These are phyloP conservation scores for Ctenoplectra terminalis DNA, from an alignment of 1,140 invertebrate species.

Conservation along the genomic window DNA sequence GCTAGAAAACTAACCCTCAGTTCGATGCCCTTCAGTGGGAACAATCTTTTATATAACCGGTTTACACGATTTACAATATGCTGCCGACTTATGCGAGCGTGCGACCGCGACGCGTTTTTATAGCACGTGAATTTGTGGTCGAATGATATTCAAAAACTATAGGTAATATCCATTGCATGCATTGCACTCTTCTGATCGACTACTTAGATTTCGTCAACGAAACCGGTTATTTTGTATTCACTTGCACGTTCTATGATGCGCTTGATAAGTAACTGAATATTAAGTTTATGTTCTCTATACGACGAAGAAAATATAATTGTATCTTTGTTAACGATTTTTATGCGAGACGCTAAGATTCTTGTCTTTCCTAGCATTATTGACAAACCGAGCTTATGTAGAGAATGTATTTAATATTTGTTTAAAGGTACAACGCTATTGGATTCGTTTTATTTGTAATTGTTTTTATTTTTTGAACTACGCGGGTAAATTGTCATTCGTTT, in stretches of 20 bases:
- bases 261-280: background rate
- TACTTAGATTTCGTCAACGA: constrained; percentile 32
- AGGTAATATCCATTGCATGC: constrained; percentile 50
- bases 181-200: constrained; percentile 32
- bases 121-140: constrained; percentile 53
- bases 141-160: constrained; percentile 51
- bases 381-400: background rate
- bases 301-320: background rate
- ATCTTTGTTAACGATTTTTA: background rate
- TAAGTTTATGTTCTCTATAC: constrained; percentile 36
- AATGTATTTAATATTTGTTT: background rate
- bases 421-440: background rate
- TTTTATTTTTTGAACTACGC: background rate
- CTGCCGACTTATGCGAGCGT: constrained; percentile 24
- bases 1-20: constrained; percentile 62
- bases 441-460: background rate
- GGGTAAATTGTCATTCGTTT: background rate
- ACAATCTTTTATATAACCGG: constrained; percentile 61
- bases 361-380: background rate
- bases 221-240: constrained; percentile 54
- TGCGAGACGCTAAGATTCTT: background rate
- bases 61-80: constrained; percentile 60
- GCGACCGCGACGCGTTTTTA: constrained; percentile 50
- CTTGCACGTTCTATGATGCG: background rate
- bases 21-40: constrained; percentile 48